A percentile compares a stretch with the other conserved stretches of the same genome.
Conservation (phyloP, 2,888 invertebrate genomes). For the Gymnosoma rotundatum region DNA sequence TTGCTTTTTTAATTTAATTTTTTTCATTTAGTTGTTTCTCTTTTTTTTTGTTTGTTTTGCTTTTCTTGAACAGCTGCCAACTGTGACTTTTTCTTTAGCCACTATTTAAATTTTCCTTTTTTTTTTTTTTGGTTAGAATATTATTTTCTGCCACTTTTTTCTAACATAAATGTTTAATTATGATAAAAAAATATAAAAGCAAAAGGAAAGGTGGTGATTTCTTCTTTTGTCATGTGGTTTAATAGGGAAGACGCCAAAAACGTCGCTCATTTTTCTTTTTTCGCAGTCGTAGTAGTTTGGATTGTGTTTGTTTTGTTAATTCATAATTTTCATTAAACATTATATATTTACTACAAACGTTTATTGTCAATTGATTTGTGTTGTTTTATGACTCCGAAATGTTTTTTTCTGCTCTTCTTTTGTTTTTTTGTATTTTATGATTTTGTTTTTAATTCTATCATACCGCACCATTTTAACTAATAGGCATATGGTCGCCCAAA, state of each 20-base stretch:
- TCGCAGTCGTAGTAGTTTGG: conserved; percentile 8
- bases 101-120: conserved; percentile 34
- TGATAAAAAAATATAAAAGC: conserved; percentile 22
- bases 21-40: conserved; percentile 9
- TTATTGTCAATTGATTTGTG: conserved; percentile 53
- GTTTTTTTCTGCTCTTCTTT: conserved; percentile 10
- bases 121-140: conserved; percentile 17
- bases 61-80: conserved; percentile 79
- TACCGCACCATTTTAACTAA: conserved; percentile 34
- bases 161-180: conserved; percentile 51
- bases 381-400: conserved; percentile 43
- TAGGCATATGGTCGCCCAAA: conserved; percentile 81
- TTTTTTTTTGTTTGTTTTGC: conserved; percentile 58
- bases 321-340: conserved; percentile 40
- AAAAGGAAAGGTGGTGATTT: conserved; percentile 16
- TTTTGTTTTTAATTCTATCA: conserved; percentile 32
- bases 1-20: conserved; percentile 33
- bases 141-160: conserved; percentile 56
- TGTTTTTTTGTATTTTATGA: background rate
- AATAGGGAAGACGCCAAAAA: conserved; percentile 52
- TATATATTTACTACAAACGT: background rate
- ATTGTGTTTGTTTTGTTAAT: conserved; percentile 47
- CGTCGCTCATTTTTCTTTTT: conserved; percentile 35
- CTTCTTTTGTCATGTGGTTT: conserved; percentile 30
- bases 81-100: conserved; percentile 74